Conservation (phyloP, 1,140 invertebrate genomes). For the Anoplophora glabripennis region DNA sequence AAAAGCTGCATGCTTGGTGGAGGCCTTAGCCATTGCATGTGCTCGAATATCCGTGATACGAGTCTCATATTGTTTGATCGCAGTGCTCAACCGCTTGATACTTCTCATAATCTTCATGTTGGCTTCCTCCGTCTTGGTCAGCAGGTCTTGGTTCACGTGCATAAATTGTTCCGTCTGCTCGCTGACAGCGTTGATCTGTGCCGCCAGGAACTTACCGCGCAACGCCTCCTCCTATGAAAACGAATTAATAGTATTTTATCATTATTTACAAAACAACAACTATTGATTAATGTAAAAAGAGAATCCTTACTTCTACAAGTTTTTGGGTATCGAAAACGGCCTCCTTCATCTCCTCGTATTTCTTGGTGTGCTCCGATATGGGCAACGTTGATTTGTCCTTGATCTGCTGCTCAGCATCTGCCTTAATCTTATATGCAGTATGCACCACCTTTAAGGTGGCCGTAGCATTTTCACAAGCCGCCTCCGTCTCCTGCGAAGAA, state of each 20-base stretch:
- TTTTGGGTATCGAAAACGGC: slow-evolving; percentile 42
- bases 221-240: slow-evolving; percentile 38
- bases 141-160: slow-evolving; percentile 38
- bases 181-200: slow-evolving; percentile 42
- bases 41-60: slow-evolving; percentile 11
- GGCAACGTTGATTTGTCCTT: slow-evolving; percentile 24
- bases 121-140: slow-evolving; percentile 39
- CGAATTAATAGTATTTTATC: not conserved
- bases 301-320: slow-evolving; percentile 35
- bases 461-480: slow-evolving; percentile 25
- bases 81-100: slow-evolving; percentile 35
- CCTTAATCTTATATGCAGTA: slow-evolving; percentile 30
- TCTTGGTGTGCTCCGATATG: slow-evolving; percentile 31
- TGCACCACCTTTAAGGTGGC: slow-evolving; percentile 32
- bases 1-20: not conserved
- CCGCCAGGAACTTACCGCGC: slow-evolving; percentile 38
- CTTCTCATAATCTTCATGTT: slow-evolving; percentile 44
- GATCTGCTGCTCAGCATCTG: slow-evolving; percentile 29
- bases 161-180: slow-evolving; percentile 37
- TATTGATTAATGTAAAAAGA: not conserved
- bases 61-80: slow-evolving; percentile 28
- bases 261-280: not conserved
- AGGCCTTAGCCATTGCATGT: not conserved
- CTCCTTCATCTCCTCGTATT: slow-evolving; percentile 41
- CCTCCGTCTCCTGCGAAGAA: slow-evolving; percentile 33